Conservation (phyloP, 2,113 vertebrate genomes). For the Gadus macrocephalus region DNA sequence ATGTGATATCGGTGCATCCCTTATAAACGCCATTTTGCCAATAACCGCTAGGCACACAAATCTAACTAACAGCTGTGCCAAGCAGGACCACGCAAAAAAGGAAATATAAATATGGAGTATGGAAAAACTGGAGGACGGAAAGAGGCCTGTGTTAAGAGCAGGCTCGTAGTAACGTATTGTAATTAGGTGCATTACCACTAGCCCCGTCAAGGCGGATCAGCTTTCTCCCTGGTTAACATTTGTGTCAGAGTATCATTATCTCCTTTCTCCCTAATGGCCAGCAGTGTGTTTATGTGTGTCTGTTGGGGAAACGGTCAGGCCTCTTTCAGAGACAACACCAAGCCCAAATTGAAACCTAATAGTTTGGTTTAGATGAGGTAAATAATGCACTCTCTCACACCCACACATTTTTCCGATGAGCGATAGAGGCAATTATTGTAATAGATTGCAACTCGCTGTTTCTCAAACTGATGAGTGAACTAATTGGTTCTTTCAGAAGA, state of each 20-base stretch:
- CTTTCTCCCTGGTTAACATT: slow-evolving; percentile 48
- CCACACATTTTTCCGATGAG: too few species aligned
- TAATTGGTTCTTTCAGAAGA: slow-evolving; percentile 42
- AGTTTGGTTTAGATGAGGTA: slow-evolving; percentile 29
- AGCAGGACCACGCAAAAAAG: slow-evolving; percentile 24
- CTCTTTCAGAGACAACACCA: slow-evolving; percentile 42
- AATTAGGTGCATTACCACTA: slow-evolving; percentile 55
- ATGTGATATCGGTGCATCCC: too few species aligned
- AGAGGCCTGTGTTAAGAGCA: slow-evolving; percentile 40
- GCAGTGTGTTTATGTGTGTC: slow-evolving; percentile 51
- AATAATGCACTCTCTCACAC: slow-evolving; percentile 27
- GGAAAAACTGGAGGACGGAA: slow-evolving; percentile 24
- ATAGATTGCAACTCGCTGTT: slow-evolving; percentile 25
- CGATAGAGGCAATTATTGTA: slow-evolving; percentile 9
- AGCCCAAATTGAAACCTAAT: slow-evolving; percentile 32
- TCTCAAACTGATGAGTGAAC: slow-evolving; percentile 36
- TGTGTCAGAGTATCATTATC: slow-evolving; percentile 57
- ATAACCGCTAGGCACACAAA: slow-evolving; percentile 2
- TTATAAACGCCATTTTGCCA: too few species aligned
- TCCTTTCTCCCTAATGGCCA: slow-evolving; percentile 58
- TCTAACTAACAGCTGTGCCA: slow-evolving; percentile 28
- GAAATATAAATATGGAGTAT: neutral
- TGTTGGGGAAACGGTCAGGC: slow-evolving; percentile 46
- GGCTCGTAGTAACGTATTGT: slow-evolving; percentile 40
- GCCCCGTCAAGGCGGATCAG: slow-evolving; percentile 63